Evolutionary conservation across 2,113 vertebrate species (phyloP).

Genomic region (Sturnus vulgaris): DNA sequence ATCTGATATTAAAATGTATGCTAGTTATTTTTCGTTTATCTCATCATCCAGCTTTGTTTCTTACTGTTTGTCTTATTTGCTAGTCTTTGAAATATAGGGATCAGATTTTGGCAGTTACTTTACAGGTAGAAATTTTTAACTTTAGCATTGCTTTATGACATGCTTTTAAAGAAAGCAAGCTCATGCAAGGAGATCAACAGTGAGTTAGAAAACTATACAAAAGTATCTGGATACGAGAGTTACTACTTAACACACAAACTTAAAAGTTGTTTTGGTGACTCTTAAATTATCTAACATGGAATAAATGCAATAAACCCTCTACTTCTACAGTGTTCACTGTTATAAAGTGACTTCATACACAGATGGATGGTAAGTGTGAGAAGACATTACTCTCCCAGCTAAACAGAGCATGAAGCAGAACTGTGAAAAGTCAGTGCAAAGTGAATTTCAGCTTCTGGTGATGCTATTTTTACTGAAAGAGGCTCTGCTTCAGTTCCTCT

Average conservation of each 20-base stretch:
- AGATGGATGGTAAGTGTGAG: neutral
- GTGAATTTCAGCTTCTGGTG: neutral
- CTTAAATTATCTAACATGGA: neutral
- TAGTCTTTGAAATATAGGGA: neutral
- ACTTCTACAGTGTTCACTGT: neutral
- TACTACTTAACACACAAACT: neutral
- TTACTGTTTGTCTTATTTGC: neutral
- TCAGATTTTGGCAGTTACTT: neutral
- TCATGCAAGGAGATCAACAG: neutral
- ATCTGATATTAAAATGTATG: neutral
- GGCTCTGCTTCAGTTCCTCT: conserved; percentile 1
- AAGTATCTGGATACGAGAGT: neutral
- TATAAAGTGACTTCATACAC: neutral
- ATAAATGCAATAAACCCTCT: neutral
- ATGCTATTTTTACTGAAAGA: neutral
- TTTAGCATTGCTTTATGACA: neutral
- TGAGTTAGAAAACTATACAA: neutral
- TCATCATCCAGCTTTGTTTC: neutral
- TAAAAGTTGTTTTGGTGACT: neutral
- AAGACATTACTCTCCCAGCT: neutral
- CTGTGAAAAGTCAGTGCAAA: neutral
- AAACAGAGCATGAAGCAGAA: neutral
- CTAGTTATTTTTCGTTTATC: neutral
- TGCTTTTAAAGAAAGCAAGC: neutral
- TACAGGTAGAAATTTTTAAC: neutral